These are phyloP conservation scores for Hyposoter dolosus DNA, from an alignment of 2,888 invertebrate genomes.

Conservation along the genomic window DNA sequence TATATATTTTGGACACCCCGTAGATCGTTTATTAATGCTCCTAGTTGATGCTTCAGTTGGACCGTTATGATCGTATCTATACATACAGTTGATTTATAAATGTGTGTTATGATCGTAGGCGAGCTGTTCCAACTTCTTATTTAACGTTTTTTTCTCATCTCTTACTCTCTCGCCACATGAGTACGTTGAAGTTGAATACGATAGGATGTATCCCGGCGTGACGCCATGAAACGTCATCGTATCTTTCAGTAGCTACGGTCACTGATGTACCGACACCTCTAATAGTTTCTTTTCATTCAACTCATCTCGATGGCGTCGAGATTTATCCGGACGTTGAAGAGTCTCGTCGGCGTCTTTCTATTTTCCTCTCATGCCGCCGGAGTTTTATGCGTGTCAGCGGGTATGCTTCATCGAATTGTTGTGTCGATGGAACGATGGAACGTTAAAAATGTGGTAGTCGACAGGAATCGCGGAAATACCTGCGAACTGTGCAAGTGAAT, in stretches of 20 bases:
- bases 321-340: constrained; percentile 55
- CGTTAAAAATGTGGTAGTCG: constrained; percentile 20
- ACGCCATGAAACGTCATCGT: constrained; percentile 65
- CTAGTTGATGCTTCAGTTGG: constrained; percentile 51
- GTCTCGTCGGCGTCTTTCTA: constrained; percentile 42
- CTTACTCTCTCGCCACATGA: not conserved
- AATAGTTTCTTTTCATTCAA: constrained; percentile 65
- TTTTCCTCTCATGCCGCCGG: constrained; percentile 7
- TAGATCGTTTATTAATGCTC: constrained; percentile 7
- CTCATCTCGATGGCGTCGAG: constrained; percentile 28
- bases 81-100: constrained; percentile 34
- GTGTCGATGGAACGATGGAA: constrained; percentile 7
- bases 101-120: constrained; percentile 49
- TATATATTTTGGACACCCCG: not conserved
- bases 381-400: constrained; percentile 32
- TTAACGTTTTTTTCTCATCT: constrained; percentile 20
- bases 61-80: constrained; percentile 57
- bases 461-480: constrained; percentile 10
- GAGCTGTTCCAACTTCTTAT: constrained; percentile 40
- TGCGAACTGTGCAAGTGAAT: not conserved
- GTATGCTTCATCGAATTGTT: constrained; percentile 46
- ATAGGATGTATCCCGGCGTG: constrained; percentile 40
- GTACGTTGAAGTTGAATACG: constrained; percentile 16
- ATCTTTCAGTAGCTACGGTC: constrained; percentile 60
- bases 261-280: constrained; percentile 43